These are phyloP conservation scores for Dicrurus megarhynchus DNA, from an alignment of 2,113 vertebrate species.

Conservation along the genomic window DNA sequence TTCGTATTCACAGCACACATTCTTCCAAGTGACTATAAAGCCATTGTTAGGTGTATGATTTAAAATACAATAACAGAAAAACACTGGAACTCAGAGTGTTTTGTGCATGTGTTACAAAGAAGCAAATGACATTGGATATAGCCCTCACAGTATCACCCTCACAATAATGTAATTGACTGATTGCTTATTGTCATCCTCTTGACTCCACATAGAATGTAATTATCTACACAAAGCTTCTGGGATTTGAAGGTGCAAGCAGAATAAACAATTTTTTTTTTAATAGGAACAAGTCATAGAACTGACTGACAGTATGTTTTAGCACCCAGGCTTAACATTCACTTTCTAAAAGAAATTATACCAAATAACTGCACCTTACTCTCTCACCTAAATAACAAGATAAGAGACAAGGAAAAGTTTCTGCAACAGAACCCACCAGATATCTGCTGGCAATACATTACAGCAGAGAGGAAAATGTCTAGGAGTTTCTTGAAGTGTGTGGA, in stretches of 20 bases:
- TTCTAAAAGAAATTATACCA: neutral
- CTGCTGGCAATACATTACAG: neutral
- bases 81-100: neutral
- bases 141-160: neutral
- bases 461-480: neutral
- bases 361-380: neutral
- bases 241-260: constrained; percentile 11
- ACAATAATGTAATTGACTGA: constrained; percentile 34
- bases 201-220: neutral
- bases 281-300: neutral
- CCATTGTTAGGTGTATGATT: constrained; percentile 21
- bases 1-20: constrained; percentile 17
- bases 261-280: neutral
- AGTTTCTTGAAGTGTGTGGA: neutral
- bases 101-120: constrained; percentile 1
- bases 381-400: neutral
- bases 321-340: neutral
- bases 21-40: neutral
- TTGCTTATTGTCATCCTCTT: constrained; percentile 31
- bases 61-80: constrained; percentile 59
- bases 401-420: neutral
- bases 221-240: constrained; percentile 16
- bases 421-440: neutral
- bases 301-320: constrained; percentile 8
- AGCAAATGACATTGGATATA: neutral